A percentile compares a stretch with the other conserved stretches of the same genome.
phyloP scores from a whole-genome alignment of 2,888 invertebrate genomes.

The Hypomecis punctinalis region DNA sequence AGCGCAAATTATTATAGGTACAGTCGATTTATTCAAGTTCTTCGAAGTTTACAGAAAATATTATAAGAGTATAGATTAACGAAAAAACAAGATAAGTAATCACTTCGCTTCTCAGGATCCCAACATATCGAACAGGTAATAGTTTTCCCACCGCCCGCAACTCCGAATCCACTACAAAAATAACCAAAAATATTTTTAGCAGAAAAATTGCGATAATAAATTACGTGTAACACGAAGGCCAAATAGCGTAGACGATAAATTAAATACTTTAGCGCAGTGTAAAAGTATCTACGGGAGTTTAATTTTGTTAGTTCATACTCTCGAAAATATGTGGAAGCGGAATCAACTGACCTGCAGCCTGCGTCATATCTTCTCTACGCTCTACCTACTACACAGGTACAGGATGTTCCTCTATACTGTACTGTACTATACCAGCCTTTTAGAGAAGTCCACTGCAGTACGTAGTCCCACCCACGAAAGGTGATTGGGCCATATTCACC shows the following conservation, averaged over 20 bases:
- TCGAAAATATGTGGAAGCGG: constrained; percentile 13
- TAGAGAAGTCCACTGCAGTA: no score
- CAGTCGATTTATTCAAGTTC: no score
- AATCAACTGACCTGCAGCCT: constrained; percentile 16
- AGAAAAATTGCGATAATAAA: constrained; percentile 53
- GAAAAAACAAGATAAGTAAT: no score
- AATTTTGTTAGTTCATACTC: constrained; percentile 24
- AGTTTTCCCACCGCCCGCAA: constrained; percentile 23
- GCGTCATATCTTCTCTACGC: constrained; percentile 17
- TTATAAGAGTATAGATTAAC: no score
- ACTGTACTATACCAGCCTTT: no score
- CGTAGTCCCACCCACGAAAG: no score
- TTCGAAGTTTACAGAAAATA: no score
- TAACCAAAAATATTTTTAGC: constrained; percentile 55
- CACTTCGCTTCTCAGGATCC: not conserved
- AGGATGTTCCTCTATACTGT: no score
- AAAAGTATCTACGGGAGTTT: constrained; percentile 35
- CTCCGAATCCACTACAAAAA: constrained; percentile 48
- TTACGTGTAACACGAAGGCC: constrained; percentile 54
- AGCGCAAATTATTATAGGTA: no score
- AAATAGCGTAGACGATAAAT: constrained; percentile 53
- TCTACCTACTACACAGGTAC: not conserved
- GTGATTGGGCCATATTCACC: no score
- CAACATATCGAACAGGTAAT: constrained; percentile 29
- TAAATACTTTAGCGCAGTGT: constrained; percentile 46